These are phyloP conservation scores for Neolamprologus cancellatus DNA, from an alignment of 2,113 vertebrate genomes.

Conservation along the genomic window DNA sequence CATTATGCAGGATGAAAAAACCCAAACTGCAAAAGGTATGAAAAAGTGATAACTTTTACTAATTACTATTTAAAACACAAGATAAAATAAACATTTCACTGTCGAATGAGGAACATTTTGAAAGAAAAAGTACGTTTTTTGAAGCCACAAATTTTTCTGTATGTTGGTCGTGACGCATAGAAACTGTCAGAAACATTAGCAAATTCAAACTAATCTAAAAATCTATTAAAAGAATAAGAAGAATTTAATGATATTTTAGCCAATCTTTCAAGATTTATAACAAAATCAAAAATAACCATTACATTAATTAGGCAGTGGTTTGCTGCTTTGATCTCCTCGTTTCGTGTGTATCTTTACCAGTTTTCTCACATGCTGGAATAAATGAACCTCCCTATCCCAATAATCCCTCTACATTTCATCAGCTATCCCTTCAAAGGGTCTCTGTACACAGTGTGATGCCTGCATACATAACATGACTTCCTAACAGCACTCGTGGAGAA, in stretches of 20 bases:
- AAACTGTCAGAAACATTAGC: not conserved
- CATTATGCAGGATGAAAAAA: not conserved
- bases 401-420: slow-evolving; percentile 40
- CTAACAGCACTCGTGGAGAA: not conserved
- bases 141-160: not conserved
- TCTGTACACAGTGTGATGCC: slow-evolving; percentile 1
- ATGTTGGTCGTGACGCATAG: not conserved
- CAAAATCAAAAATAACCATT: not conserved
- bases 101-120: not conserved
- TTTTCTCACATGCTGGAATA: not conserved
- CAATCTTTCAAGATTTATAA: not conserved
- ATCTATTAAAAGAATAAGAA: not conserved
- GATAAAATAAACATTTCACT: not conserved
- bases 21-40: not conserved
- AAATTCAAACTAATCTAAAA: not conserved
- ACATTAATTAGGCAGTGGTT: not conserved
- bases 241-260: not conserved
- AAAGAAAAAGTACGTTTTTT: not conserved
- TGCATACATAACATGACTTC: not conserved
- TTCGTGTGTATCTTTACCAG: not conserved
- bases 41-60: not conserved
- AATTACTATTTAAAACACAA: not conserved
- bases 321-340: slow-evolving; percentile 15
- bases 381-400: not conserved
- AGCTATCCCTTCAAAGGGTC: slow-evolving; percentile 32